Base-by-base conservation (phyloP, 2,888 invertebrate genomes). In the Byasa hedistus region DNA sequence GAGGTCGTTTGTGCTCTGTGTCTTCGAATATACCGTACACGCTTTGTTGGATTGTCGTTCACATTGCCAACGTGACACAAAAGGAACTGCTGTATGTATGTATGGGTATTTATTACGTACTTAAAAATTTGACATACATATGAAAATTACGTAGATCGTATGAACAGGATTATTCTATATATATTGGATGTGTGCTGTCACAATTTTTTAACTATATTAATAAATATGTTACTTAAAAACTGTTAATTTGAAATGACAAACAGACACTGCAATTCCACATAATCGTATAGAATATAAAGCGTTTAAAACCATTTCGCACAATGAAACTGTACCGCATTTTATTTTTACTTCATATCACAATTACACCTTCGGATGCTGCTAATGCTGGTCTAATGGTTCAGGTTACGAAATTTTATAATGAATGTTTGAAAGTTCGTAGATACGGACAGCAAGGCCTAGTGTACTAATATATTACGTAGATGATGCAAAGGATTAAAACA, bases 1-100 rank as follows among this genome's bases (percentile, higher is more conserved):
- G 32, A 66, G 66, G 66, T 62, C 66, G 61, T 32, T 21, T 57
- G 27, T 32, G 54, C 58, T 57, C 27, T 48, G 22, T 21, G 48
- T 12, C 48, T 64, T 24, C 54, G 24, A 62, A 57, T 65, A 57
- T 39, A n/a, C 36, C 52, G 12, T 57, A 51, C 39, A 23, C 23
- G 48, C 61, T 56, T 65, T 65, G 51, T 61, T 61, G n/a, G 51
- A 36, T 3, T 32, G 57, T 57, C 52, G 24, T 66, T 24, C n/a
- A 57, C 52, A 51, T 57, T 48, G 44, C 22, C 15, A 12, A 57
- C 52, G 57, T 58, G 62, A 57, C 44, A 32, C 19, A 36, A 61
- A 66, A 22, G 27, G 15, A 44, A 44, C 24, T 39, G 27, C n/a
- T n/a, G n/a, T n/a, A n/a, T n/a, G n/a, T n/a, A n/a, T 22, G n/a